These are phyloP conservation scores for Galaxea fascicularis DNA, from an alignment of 92 coral and sea anemone genomes.

Conservation along the genomic window DNA sequence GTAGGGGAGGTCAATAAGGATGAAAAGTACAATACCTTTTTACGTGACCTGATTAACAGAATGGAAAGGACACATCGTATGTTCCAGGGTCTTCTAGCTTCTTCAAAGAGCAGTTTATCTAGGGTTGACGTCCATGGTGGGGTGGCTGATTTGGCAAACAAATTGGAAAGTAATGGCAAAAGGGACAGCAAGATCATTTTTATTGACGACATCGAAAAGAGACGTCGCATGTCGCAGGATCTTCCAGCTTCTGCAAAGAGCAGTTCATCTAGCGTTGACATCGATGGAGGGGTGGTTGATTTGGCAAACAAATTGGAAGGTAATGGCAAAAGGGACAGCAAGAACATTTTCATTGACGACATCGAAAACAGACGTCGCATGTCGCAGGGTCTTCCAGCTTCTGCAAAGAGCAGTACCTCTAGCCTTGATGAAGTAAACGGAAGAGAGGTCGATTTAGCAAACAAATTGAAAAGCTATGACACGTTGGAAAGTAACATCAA, in stretches of 20 bases:
- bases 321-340: neutral
- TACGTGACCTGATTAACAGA: neutral
- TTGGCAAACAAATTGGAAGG: neutral
- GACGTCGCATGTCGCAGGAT: slow-evolving; percentile 72
- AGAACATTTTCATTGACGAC: too few species aligned
- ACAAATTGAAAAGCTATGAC: too few species aligned
- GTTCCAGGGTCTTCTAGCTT: slow-evolving; percentile 72
- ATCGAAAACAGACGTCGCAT: too few species aligned
- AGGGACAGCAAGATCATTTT: neutral
- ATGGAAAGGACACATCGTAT: slow-evolving; percentile 58
- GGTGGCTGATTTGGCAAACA: neutral
- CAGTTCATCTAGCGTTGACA: slow-evolving; percentile 2
- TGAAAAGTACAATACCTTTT: too few species aligned
- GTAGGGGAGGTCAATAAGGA: too few species aligned
- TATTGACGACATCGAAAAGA: slow-evolving; percentile 25
- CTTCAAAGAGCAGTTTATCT: too few species aligned
- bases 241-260: slow-evolving; percentile 61
- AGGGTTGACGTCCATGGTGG: slow-evolving; percentile 22
- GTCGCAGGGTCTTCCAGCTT: too few species aligned
- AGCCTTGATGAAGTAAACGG: too few species aligned
- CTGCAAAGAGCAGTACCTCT: too few species aligned
- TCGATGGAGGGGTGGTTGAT: neutral
- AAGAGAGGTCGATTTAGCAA: neutral
- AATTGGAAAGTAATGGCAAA: neutral
- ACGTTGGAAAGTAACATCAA: neutral